Evolutionary conservation across 2,888 invertebrate species (phyloP), one percentile per base, ranked within the genome.

Genomic region (Andrena praecox): DNA sequence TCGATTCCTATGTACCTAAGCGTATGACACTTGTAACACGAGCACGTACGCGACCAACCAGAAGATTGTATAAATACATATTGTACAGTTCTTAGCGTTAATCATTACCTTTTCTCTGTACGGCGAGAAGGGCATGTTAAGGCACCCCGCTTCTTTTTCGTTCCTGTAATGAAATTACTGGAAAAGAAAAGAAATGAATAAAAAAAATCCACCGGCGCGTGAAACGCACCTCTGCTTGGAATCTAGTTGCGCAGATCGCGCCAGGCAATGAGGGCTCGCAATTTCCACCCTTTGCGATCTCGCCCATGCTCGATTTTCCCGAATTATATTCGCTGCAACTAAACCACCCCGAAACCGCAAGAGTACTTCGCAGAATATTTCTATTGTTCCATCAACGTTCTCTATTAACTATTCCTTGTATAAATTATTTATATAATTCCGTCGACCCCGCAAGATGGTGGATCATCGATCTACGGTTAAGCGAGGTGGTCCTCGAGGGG

Each of bases 81-180:
- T 63, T 80, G 80, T 77, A 77, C 67, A 72, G 77, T 67, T 66
- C 64, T 70, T 59, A 77, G 70, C 71, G 71, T 77, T 70, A 80
- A 80, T 67, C 71, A 67, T 77, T 70, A 67, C 62, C 66, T 62
- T 77, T 50, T 62, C 66, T 74, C 50, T 66, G 67, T 71, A 29
- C 59, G 2, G 16, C 1, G 52, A 72, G 16, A 64, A 20, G n/a
- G 50, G 29, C 16, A 33, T 8, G n/a, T 29, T 7, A 33, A 16
- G 24, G 2, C 33, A 33, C 35, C 27, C 24, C 52, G 20, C 16
- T 29, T 67, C 27, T 70, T 6, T 59, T 2, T 64, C 20, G 42
- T 6, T 31, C n/a, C 1, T 76, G 70, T 68, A 67, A 76, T 10
- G 4, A 33, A 29, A 27, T 33, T 20, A 63, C 20, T 48, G 62